A percentile compares a stretch with the other conserved stretches of the same genome.
Evolutionary conservation across 2,113 vertebrate genomes (phyloP).

Genomic region (Nymphicus hollandicus): DNA sequence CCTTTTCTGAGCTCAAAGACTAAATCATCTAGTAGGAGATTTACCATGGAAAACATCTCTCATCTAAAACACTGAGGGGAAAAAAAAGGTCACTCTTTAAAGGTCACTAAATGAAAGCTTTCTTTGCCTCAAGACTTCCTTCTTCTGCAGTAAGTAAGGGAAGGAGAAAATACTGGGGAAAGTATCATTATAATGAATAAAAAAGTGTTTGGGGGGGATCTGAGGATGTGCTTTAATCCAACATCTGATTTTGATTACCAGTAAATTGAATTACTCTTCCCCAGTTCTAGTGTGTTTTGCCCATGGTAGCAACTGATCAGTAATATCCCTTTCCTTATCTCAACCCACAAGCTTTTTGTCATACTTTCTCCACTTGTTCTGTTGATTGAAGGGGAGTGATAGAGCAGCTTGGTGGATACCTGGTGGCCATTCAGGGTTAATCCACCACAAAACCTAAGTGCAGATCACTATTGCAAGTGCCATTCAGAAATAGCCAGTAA

Average conservation of each 20-base stretch:
- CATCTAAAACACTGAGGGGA: background rate
- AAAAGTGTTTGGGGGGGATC: accelerated
- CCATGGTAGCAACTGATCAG: background rate
- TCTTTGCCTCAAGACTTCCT: background rate
- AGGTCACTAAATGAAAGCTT: background rate
- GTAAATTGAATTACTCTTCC: background rate
- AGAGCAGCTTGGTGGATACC: background rate
- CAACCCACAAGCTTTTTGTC: accelerated
- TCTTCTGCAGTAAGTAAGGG: background rate
- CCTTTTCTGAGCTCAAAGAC: background rate
- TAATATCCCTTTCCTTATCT: background rate
- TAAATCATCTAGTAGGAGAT: background rate
- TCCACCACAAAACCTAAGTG: background rate
- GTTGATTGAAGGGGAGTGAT: background rate
- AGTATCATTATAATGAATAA: background rate
- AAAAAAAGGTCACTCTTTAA: background rate
- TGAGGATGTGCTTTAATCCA: background rate
- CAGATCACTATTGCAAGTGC: background rate
- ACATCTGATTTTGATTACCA: background rate
- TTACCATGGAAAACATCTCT: background rate
- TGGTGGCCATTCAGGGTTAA: background rate
- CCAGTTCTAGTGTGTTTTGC: background rate
- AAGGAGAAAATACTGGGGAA: background rate
- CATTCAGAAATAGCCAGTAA: background rate
- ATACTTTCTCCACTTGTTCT: background rate